Percentiles rank a stretch among this genome's conserved stretches.
Conservation (phyloP, 2,797 vertebrate species). For the Lagorchestes hirsutus region DNA sequence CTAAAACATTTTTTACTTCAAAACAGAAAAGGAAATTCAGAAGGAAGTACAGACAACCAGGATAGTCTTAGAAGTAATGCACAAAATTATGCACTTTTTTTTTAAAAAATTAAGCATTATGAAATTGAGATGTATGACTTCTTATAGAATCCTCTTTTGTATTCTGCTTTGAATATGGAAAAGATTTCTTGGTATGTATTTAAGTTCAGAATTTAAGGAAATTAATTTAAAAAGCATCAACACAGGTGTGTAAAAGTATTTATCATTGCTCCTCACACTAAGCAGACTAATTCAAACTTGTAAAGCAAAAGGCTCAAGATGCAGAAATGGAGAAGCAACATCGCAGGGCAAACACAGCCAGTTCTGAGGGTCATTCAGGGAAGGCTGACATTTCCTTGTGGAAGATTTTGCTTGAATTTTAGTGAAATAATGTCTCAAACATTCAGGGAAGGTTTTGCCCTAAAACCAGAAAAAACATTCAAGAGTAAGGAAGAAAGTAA, state of each 20-base stretch:
- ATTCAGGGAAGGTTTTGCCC: constrained; percentile 6
- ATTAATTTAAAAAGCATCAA: neutral
- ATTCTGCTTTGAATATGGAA: neutral
- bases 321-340: neutral
- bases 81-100: neutral
- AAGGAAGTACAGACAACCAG: neutral
- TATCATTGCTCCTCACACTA: neutral
- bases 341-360: neutral
- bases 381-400: neutral
- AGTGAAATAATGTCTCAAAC: constrained; percentile 13
- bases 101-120: neutral
- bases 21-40: neutral
- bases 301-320: neutral
- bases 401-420: neutral
- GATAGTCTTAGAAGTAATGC: neutral
- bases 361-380: neutral
- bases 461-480: neutral
- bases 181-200: neutral
- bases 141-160: neutral
- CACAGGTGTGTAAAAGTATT: neutral
- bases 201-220: neutral
- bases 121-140: neutral
- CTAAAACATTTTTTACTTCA: neutral
- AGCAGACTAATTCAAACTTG: neutral
- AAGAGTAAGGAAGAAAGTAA: neutral